phyloP scores from a whole-genome alignment of 2,888 invertebrate species.

The Chydorus sphaericus region DNA sequence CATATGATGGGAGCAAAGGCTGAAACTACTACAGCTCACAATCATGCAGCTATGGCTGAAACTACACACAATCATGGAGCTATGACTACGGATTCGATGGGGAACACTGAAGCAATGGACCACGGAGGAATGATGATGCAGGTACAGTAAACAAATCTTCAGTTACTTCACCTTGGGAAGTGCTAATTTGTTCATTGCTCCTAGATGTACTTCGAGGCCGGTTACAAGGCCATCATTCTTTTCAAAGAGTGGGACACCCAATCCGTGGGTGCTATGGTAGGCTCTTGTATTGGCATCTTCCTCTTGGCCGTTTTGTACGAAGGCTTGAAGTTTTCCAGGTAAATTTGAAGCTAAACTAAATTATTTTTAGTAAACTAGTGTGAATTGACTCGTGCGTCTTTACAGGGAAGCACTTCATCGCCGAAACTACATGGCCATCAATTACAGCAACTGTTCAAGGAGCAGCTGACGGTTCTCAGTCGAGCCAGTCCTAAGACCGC shows the following conservation, averaged over 20 bases:
- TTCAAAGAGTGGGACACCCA: conserved; percentile 69
- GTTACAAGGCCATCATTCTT: conserved; percentile 54
- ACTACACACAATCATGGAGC: background rate
- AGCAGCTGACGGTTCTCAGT: conserved; percentile 42
- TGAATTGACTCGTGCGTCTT: conserved; percentile 22
- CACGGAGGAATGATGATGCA: background rate
- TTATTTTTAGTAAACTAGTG: too few species aligned
- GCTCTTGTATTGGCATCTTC: conserved; percentile 82
- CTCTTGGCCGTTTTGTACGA: conserved; percentile 87
- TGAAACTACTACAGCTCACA: background rate
- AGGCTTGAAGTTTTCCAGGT: conserved; percentile 75
- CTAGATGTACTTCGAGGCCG: conserved; percentile 62
- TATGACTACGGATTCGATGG: background rate
- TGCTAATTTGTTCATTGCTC: conserved; percentile 16
- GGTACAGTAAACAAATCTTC: background rate
- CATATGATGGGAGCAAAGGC: background rate
- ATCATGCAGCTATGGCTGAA: background rate
- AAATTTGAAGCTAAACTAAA: background rate
- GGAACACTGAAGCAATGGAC: background rate
- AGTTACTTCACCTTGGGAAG: background rate
- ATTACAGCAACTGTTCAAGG: conserved; percentile 67
- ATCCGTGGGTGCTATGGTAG: conserved; percentile 59
- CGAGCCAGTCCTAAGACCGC: background rate
- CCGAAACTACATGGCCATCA: conserved; percentile 70
- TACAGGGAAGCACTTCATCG: conserved; percentile 65